Conservation (phyloP, 23 tunicate genomes). For the Trididemnum nubilum region DNA sequence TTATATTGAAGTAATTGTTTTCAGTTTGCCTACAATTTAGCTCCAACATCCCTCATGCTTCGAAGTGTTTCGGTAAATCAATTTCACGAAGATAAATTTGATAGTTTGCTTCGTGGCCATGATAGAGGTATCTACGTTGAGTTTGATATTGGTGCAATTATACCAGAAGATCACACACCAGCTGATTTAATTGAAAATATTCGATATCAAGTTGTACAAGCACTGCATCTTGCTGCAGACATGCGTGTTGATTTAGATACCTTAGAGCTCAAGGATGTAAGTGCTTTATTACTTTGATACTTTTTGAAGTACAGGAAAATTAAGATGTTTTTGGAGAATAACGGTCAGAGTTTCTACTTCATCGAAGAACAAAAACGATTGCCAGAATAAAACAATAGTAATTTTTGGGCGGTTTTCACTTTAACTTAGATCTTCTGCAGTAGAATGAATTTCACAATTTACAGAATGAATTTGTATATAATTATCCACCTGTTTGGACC, state of each 20-base stretch:
- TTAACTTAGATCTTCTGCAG: no score
- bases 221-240: not conserved
- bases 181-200: not conserved
- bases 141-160: not conserved
- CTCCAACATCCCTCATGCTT: not conserved
- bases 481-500: no score
- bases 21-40: not conserved
- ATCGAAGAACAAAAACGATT: no score
- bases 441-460: no score
- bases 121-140: constrained; percentile 18
- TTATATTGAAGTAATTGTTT: no score
- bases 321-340: not conserved
- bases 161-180: no score
- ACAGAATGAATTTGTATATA: no score
- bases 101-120: constrained; percentile 10
- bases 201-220: not conserved
- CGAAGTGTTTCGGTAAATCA: constrained; percentile 9
- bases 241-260: constrained; percentile 23
- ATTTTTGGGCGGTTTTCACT: no score
- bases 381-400: no score
- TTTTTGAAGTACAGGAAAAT: not conserved
- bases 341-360: not conserved
- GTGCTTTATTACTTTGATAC: not conserved
- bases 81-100: constrained; percentile 27
- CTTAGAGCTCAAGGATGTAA: constrained; percentile 21